Evolutionary conservation across 2,113 vertebrate species (phyloP).

Genomic region (Atlantisia rogersi): DNA sequence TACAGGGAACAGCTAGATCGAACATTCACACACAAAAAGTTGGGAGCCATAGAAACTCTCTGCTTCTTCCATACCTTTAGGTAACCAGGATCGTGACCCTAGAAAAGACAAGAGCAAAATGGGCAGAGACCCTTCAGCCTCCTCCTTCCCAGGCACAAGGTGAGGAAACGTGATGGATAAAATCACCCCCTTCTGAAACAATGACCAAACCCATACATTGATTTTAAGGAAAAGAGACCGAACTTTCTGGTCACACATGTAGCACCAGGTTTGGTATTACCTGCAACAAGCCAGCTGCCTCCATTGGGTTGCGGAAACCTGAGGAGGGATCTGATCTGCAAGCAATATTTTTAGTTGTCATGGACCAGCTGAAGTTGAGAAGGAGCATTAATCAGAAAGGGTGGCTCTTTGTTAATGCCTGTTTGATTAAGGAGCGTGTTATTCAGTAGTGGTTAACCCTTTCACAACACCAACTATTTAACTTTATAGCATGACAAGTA

Average conservation of each 20-base stretch:
- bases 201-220: neutral
- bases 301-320: accelerated
- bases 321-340: neutral
- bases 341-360: accelerated
- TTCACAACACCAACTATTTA: neutral
- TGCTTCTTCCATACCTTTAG: neutral
- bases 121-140: neutral
- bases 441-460: neutral
- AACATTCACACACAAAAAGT: neutral
- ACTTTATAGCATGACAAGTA: neutral
- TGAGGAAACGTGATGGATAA: neutral
- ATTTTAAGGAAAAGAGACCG: neutral
- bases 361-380: neutral
- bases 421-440: neutral
- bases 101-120: neutral
- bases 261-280: neutral
- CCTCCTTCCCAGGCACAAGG: neutral
- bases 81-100: accelerated
- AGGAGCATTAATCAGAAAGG: neutral
- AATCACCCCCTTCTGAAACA: neutral
- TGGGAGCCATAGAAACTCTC: neutral
- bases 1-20: too few species aligned
- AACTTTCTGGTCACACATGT: accelerated
- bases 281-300: accelerated
- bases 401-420: neutral